Conservation (phyloP, 2,113 vertebrate genomes). For the Vidua macroura region DNA sequence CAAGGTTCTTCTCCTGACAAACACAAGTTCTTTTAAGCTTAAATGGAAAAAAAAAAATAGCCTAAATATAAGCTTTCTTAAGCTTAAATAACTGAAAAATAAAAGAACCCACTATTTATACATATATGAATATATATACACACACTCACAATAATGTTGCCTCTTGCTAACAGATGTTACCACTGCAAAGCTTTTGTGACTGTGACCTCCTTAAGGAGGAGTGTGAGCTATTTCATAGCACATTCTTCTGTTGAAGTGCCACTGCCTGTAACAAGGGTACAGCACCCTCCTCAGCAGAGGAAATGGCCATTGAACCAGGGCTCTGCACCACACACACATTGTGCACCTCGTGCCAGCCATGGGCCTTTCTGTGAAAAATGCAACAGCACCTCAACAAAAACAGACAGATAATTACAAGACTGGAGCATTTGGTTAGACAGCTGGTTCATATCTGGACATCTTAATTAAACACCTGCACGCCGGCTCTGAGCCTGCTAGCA, state of each 20-base stretch:
- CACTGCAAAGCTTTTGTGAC: not conserved
- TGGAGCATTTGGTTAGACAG: not conserved
- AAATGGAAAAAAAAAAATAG: not conserved
- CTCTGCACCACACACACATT: not conserved
- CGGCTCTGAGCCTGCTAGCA: not conserved
- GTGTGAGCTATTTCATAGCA: not conserved
- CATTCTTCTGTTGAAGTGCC: accelerated
- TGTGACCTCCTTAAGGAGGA: not conserved
- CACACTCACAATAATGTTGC: not conserved
- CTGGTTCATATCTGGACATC: not conserved
- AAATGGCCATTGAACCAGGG: not conserved
- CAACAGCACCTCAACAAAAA: not conserved
- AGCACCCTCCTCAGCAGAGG: not conserved
- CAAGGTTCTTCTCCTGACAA: not conserved
- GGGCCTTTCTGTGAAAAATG: not conserved
- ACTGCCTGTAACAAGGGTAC: not conserved
- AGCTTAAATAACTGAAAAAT: not conserved
- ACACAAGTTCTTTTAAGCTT: not conserved
- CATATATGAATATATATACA: too few relatives aligned
- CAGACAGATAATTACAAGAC: not conserved
- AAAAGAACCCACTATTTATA: not conserved
- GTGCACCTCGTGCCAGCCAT: not conserved
- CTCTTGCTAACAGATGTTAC: not conserved
- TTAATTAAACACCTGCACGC: not conserved
- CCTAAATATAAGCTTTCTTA: not conserved